Conservation (phyloP, 2,113 vertebrate species). For the Struthidea cinerea region DNA sequence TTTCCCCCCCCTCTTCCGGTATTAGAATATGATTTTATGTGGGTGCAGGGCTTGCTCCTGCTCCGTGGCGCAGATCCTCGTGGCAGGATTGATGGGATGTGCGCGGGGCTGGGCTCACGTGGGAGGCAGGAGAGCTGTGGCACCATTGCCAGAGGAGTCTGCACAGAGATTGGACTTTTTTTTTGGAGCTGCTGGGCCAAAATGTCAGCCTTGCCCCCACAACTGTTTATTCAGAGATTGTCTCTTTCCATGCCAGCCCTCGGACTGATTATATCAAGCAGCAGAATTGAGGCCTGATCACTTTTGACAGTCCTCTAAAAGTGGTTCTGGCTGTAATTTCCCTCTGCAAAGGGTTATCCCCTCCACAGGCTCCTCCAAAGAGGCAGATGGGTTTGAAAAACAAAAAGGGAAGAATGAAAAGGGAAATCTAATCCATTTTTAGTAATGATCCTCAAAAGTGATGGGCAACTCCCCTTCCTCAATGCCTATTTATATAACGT, state of each 20-base stretch:
- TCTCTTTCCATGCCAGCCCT: background rate
- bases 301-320: background rate
- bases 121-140: background rate
- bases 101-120: background rate
- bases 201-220: background rate
- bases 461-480: background rate
- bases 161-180: background rate
- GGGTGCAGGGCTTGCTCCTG: background rate
- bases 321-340: background rate
- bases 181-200: background rate
- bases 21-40: background rate
- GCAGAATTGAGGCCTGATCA: background rate
- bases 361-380: background rate
- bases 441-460: background rate
- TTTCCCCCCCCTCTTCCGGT: background rate
- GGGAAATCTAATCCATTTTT: background rate
- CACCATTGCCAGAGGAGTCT: background rate
- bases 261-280: background rate
- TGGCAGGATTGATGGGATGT: background rate
- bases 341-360: background rate
- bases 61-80: background rate
- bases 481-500: background rate
- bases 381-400: background rate
- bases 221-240: background rate
- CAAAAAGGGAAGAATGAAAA: background rate